These are phyloP conservation scores for Semotilus atromaculatus DNA, from an alignment of 2,797 vertebrate species.

Conservation along the genomic window DNA sequence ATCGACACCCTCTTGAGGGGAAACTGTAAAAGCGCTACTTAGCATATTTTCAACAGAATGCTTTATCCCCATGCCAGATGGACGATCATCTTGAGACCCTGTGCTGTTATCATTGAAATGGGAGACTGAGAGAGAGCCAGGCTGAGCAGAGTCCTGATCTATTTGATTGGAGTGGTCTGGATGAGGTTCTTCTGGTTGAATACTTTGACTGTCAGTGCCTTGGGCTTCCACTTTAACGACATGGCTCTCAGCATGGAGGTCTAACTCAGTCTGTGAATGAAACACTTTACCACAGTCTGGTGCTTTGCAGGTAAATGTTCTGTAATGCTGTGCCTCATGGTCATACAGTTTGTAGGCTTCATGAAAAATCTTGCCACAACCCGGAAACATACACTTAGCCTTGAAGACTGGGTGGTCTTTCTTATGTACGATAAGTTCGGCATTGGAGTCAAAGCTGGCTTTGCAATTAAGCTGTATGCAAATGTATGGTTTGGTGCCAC, in stretches of 20 bases:
- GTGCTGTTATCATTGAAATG: slow-evolving; percentile 33
- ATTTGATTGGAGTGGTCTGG: slow-evolving; percentile 54
- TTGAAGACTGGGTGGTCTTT: slow-evolving; percentile 90
- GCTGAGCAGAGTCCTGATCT: slow-evolving; percentile 52
- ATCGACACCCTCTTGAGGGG: slow-evolving; percentile 40
- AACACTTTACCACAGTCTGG: slow-evolving; percentile 90
- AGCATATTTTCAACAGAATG: slow-evolving; percentile 66
- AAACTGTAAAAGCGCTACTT: slow-evolving; percentile 55
- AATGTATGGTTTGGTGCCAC: slow-evolving; percentile 93
- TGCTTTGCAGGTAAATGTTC: slow-evolving; percentile 91
- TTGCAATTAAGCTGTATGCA: slow-evolving; percentile 97
- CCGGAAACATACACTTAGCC: slow-evolving; percentile 96
- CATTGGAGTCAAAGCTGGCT: slow-evolving; percentile 90
- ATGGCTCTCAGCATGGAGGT: slow-evolving; percentile 87
- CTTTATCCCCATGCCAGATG: slow-evolving; percentile 43
- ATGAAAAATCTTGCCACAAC: slow-evolving; percentile 92
- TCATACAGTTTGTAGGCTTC: slow-evolving; percentile 96
- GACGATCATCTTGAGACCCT: slow-evolving; percentile 34
- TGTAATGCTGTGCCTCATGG: slow-evolving; percentile 97
- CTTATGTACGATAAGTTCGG: slow-evolving; percentile 89
- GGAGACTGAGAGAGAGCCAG: slow-evolving; percentile 18
- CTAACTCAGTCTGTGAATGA: slow-evolving; percentile 88
- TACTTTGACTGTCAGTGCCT: slow-evolving; percentile 64
- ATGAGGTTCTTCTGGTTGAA: slow-evolving; percentile 49
- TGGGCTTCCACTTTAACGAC: slow-evolving; percentile 65